phyloP scores from a whole-genome alignment of 2,797 vertebrate genomes.

The Graptemys geographica region DNA sequence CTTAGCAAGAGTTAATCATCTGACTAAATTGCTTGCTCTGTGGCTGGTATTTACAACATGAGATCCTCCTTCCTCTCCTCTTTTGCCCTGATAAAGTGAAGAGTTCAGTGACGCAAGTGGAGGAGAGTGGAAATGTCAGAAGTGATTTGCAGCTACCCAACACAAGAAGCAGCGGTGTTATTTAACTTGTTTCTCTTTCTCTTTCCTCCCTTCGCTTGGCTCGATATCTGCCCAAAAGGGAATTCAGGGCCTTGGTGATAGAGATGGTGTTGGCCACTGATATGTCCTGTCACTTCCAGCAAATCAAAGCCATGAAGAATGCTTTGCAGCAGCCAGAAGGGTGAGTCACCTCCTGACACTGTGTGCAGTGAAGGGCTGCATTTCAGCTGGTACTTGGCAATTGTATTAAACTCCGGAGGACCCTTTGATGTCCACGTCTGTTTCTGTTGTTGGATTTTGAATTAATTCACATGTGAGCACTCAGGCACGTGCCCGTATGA shows the following conservation, averaged over 20 bases:
- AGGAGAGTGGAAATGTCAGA: constrained; percentile 44
- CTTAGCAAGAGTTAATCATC: constrained; percentile 21
- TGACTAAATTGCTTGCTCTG: constrained; percentile 25
- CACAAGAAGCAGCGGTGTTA: constrained; percentile 32
- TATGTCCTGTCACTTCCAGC: constrained; percentile 99
- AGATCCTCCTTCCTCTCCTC: constrained; percentile 39
- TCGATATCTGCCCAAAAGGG: constrained; percentile 79
- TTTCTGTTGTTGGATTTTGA: constrained; percentile 42
- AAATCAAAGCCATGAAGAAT: constrained; percentile 97
- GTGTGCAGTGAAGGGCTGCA: background rate
- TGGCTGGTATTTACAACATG: constrained; percentile 21
- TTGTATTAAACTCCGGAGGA: background rate
- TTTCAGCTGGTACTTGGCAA: constrained; percentile 26
- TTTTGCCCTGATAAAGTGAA: constrained; percentile 9
- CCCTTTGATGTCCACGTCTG: background rate
- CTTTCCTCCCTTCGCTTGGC: constrained; percentile 28
- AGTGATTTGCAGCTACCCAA: constrained; percentile 54
- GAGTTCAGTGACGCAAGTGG: constrained; percentile 5
- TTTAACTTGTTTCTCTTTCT: constrained; percentile 62
- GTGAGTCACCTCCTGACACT: constrained; percentile 83
- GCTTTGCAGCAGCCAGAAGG: constrained; percentile 92
- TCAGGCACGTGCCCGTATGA: background rate
- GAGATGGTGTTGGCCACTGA: constrained; percentile 98
- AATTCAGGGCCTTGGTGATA: constrained; percentile 93
- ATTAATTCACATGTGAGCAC: background rate